Evolutionary conservation across 2,888 invertebrate species (phyloP), one percentile per base, ranked within the genome.

Genomic region (Calliopum simillimum): DNA sequence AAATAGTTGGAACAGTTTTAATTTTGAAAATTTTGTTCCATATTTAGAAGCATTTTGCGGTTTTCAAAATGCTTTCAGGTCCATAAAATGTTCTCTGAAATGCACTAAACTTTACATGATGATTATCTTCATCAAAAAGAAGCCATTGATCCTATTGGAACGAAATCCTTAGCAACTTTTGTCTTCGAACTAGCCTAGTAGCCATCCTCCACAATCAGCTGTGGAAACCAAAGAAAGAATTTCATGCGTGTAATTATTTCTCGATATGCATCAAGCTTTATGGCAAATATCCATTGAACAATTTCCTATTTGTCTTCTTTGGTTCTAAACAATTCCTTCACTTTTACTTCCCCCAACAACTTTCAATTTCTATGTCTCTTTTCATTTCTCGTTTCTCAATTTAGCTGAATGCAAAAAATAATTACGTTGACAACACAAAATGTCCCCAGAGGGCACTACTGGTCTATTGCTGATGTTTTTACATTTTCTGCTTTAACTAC

Each of bases 381-480:
- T 25, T 46, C n/a, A 19, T 33, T 58, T 8, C 12, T 3, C 41
- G 21, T 46, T 21, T 46, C 21, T 46, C 46, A n/a, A n/a, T n/a
- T n/a, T n/a, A n/a, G n/a, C n/a, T 44, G 44, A 61, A 61, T 19
- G 46, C 61, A 61, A n/a, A 46, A 46, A n/a, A n/a, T n/a, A n/a
- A 46, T 46, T 23, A 61, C 44, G 46, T 44, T 61, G 61, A 23
- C 61, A 61, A 21, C 44, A 61, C 46, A 46, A 61, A 61, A 23
- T 21, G 46, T 46, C 61, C 46, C 46, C 6, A 19, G 61, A 21
- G 61, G 49, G 14, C n/a, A 41, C 51, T 25, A 19, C 44, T 47
- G 51, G 5, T 41, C 19, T 23, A 23, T 21, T 19, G 16, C 47
- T 46, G 11, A 12, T 53, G 6, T 21, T 25, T 47, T 16, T 21